These are phyloP conservation scores for Gallinago nigripennis DNA, from an alignment of 2,797 vertebrate genomes.

Conservation along the genomic window DNA sequence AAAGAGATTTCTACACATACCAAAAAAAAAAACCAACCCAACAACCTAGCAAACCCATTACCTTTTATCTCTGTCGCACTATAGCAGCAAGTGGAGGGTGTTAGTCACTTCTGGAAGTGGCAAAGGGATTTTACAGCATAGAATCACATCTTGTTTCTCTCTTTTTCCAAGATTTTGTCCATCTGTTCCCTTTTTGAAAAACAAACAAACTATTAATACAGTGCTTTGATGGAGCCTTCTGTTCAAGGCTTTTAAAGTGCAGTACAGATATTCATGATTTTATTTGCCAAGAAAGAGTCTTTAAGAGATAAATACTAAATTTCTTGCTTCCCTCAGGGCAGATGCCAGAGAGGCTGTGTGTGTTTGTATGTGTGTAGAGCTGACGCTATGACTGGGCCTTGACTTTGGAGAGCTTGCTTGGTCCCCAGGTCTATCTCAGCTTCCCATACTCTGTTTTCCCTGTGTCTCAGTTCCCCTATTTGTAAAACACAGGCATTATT, in stretches of 20 bases:
- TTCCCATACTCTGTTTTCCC: background rate
- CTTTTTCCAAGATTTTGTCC: conserved; percentile 46
- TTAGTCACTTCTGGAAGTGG: conserved; percentile 48
- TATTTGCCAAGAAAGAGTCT: conserved; percentile 39
- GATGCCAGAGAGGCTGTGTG: background rate
- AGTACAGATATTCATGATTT: conserved; percentile 7
- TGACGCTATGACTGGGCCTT: background rate
- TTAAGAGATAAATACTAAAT: conserved; percentile 36
- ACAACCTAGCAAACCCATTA: conserved; percentile 42
- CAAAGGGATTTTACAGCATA: conserved; percentile 42
- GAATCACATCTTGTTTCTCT: conserved; percentile 29
- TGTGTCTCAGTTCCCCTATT: background rate
- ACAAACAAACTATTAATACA: conserved; percentile 62
- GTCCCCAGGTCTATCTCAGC: background rate
- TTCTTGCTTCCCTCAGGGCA: conserved; percentile 4
- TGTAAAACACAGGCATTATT: background rate
- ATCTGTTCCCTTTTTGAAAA: conserved; percentile 32
- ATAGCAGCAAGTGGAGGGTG: conserved; percentile 50
- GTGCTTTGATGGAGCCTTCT: conserved; percentile 51
- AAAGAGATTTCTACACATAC: conserved; percentile 56
- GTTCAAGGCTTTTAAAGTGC: conserved; percentile 39
- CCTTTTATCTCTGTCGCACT: conserved; percentile 63
- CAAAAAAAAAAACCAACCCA: background rate
- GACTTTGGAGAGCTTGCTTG: background rate
- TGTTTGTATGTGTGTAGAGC: background rate